Base-by-base conservation (phyloP, 2,113 vertebrate species). In the Nycticebus coucang region DNA sequence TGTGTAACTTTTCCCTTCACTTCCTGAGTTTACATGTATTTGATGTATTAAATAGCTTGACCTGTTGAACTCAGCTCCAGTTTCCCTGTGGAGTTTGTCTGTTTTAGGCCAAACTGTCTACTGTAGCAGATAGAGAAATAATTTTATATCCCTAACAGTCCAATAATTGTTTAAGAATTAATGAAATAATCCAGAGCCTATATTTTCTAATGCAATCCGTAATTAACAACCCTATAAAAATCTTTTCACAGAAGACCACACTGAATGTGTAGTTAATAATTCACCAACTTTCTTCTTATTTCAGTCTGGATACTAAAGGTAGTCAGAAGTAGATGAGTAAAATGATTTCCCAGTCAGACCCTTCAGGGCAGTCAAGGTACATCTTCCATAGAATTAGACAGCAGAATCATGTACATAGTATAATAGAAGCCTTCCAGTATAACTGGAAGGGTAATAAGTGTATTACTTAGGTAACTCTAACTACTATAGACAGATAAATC, bases 1-100 rank as follows among this genome's bases (percentile, higher is more conserved):
- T 75, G 60, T 86, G 30, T 81, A 80, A 89, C 33, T 77, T 69
- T 33, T 11, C 50, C 28, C 35, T 79, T 93, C 33, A 59, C 69
- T 75, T 97, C 62, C 94, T 96, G 89, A 60, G 45, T 93, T 86
- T 89, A 28, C 3, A 24, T 93, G 35, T 17, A 55, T 91, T 97
- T 88, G 75, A n/a, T 90, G 9, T 35, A 50, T 50, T 50, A 50
- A 50, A 50, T 50, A 93, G 60, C 24, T 83, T 95, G 69, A 88
- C 86, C 86, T 96, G 15, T 35, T 94, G 89, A 96, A 83, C 80
- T 94, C 74, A 82, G 57, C 28, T 78, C 80, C 57, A 10, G 22
- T 92, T 97, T 95, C 57, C 62, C 72, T 96, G 24, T n/a, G 86
- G 57, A 57, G 17, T 68, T 55, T 82, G 8, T 81, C 45, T 82